Percentiles rank a stretch among this genome's conserved stretches.
Conservation (phyloP, 2,888 invertebrate species). For the Didymodactylos carnosus region DNA sequence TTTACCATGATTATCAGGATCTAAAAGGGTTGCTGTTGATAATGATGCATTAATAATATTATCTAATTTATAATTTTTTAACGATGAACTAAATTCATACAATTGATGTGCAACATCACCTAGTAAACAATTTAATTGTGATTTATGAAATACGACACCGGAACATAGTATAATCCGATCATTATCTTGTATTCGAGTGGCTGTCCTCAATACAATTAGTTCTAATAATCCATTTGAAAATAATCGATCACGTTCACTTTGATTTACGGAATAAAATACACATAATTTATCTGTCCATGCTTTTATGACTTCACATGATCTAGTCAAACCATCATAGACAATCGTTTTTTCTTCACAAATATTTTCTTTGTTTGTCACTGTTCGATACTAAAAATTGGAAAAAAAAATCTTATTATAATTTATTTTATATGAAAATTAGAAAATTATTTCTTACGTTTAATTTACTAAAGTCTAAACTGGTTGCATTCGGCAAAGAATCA, state of each 20-base stretch:
- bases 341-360: constrained; percentile 9
- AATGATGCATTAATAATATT: background rate
- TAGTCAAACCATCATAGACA: constrained; percentile 2
- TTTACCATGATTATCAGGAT: background rate
- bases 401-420: background rate
- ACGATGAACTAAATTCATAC: background rate
- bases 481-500: constrained; percentile 77
- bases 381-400: constrained; percentile 1
- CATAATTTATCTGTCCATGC: constrained; percentile 13
- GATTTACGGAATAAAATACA: constrained; percentile 7
- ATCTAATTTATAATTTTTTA: background rate
- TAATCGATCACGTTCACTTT: constrained; percentile 4
- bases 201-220: constrained; percentile 6
- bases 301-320: constrained; percentile 10
- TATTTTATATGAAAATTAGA: background rate
- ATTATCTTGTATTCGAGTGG: constrained; percentile 9
- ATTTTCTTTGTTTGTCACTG: constrained; percentile 8
- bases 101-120: background rate
- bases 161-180: constrained; percentile 11
- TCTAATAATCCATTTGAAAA: constrained; percentile 6
- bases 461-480: constrained; percentile 72
- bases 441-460: constrained; percentile 23
- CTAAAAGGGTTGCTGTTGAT: background rate
- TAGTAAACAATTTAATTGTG: constrained; percentile 7
- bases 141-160: constrained; percentile 9